A percentile compares a stretch with the other conserved stretches of the same genome.
These are phyloP conservation scores for Calosoma granatense DNA, from an alignment of 1,140 invertebrate species.

Conservation along the genomic window DNA sequence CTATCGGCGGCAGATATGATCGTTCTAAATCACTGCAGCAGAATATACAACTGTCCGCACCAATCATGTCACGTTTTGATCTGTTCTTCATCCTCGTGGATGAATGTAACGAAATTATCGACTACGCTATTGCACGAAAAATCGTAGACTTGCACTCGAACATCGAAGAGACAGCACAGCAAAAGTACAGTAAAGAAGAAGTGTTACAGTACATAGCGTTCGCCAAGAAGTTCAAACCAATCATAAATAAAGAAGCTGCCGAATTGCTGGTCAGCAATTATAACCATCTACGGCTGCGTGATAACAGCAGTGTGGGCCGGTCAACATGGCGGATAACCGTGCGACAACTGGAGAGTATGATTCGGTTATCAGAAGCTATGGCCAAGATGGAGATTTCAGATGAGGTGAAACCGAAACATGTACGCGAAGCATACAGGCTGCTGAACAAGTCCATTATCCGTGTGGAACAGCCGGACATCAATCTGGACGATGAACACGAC, in stretches of 20 bases:
- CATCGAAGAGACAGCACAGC: conserved; percentile 58
- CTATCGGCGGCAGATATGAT: conserved; percentile 94
- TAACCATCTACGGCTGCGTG: conserved; percentile 72
- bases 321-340: conserved; percentile 95
- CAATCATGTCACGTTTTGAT: conserved; percentile 99
- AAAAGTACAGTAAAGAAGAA: conserved; percentile 77
- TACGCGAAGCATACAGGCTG: conserved; percentile 87
- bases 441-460: conserved; percentile 98
- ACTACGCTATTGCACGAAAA: conserved; percentile 92
- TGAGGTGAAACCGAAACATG: conserved; percentile 76
- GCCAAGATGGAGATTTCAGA: conserved; percentile 92
- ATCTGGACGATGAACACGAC: conserved; percentile 60
- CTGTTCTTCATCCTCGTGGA: conserved; percentile 97
- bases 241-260: conserved; percentile 73
- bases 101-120: conserved; percentile 88
- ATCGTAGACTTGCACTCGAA: conserved; percentile 92
- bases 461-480: conserved; percentile 95
- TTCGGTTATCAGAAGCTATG: conserved; percentile 92
- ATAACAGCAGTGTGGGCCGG: conserved; percentile 56
- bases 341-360: conserved; percentile 96
- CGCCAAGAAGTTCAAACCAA: conserved; percentile 91
- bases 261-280: conserved; percentile 85
- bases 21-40: conserved; percentile 88
- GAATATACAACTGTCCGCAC: conserved; percentile 87
- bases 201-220: conserved; percentile 93